Evolutionary conservation across 1,140 invertebrate genomes (phyloP).

Genomic region (Ephestia elutella): DNA sequence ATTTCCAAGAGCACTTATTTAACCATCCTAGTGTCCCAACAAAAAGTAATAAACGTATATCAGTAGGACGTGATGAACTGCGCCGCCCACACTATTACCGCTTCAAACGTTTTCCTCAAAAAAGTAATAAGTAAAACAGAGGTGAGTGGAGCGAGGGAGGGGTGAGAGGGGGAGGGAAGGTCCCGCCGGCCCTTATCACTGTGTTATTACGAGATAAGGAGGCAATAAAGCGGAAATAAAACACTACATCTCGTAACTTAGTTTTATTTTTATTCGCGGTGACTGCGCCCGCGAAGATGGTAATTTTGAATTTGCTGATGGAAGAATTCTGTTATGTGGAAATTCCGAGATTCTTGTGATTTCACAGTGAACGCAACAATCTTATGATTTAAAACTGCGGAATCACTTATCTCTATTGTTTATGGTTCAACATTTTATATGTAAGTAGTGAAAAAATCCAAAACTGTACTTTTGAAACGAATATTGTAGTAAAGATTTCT

Average conservation of each 20-base stretch:
- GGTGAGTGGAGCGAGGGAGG: background rate
- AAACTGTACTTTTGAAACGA: too few relatives aligned
- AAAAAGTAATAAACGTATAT: slow-evolving; percentile 5
- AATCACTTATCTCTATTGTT: background rate
- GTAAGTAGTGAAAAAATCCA: too few relatives aligned
- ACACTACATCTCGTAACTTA: slow-evolving; percentile 4
- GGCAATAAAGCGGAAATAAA: background rate
- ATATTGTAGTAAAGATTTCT: too few relatives aligned
- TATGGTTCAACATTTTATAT: too few relatives aligned
- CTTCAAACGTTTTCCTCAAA: slow-evolving; percentile 4
- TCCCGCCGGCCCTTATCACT: slow-evolving; percentile 2
- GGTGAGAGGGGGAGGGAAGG: background rate
- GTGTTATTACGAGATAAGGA: background rate
- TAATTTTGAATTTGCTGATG: background rate
- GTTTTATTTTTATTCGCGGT: background rate
- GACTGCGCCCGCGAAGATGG: background rate
- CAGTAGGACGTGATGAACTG: background rate
- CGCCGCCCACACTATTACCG: background rate
- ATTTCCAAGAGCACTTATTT: background rate
- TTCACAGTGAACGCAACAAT: too few relatives aligned
- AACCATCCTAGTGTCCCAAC: background rate
- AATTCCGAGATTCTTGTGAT: background rate
- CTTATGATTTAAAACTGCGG: too few relatives aligned
- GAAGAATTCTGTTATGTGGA: background rate
- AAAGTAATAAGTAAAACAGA: slow-evolving; percentile 5